Evolutionary conservation across 92 coral and sea anemone genomes (phyloP).

Genomic region (Phenganax marumi): DNA sequence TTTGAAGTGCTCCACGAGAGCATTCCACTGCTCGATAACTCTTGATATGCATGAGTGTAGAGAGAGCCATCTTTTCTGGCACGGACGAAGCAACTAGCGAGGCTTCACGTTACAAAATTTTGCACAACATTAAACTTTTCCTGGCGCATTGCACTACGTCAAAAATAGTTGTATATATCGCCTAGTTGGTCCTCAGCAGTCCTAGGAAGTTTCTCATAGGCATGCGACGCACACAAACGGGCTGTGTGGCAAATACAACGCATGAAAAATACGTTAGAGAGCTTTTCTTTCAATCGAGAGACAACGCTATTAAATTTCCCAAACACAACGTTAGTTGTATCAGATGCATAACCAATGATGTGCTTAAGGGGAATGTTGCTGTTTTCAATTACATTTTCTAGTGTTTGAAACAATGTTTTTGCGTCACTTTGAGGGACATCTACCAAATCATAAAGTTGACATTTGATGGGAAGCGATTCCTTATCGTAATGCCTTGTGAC

Average conservation of each 20-base stretch:
- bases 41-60: neutral
- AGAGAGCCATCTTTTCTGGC: constrained; percentile 27
- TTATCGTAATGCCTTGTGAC: constrained; percentile 8
- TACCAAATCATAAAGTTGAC: constrained; percentile 2
- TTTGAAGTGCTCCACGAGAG: too few relatives aligned
- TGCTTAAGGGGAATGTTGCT: neutral
- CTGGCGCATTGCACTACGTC: neutral
- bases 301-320: constrained; percentile 2
- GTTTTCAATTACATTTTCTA: neutral
- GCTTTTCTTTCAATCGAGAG: constrained; percentile 9
- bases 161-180: constrained; percentile 8
- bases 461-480: neutral
- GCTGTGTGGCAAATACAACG: constrained; percentile 1
- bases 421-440: neutral
- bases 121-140: neutral
- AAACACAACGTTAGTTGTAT: neutral
- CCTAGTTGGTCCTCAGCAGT: neutral
- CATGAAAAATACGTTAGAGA: constrained; percentile 9
- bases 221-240: constrained; percentile 5
- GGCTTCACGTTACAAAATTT: neutral
- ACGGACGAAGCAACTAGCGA: neutral
- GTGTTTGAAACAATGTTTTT: neutral
- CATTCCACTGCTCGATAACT: constrained; percentile 1
- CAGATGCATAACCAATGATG: constrained; percentile 16
- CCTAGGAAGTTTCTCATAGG: constrained; percentile 13